Evolutionary conservation across 2,888 invertebrate genomes (phyloP).

Genomic region (Standfussiana lucernea): DNA sequence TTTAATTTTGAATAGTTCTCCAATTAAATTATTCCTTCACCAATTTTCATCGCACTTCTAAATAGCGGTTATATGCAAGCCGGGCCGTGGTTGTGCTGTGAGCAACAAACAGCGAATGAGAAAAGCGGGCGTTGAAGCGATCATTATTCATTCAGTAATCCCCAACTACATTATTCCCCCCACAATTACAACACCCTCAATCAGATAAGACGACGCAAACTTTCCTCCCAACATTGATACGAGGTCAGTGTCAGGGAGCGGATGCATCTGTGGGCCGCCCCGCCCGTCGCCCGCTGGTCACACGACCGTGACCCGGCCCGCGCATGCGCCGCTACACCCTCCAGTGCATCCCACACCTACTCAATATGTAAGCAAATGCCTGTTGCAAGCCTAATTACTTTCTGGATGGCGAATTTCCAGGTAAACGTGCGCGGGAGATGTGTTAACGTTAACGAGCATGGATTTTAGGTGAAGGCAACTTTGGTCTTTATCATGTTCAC

Average conservation of each 20-base stretch:
- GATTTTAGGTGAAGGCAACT: not conserved
- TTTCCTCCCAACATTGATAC: slow-evolving; percentile 34
- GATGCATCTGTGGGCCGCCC: slow-evolving; percentile 52
- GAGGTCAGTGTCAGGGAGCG: slow-evolving; percentile 67
- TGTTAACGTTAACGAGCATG: not conserved
- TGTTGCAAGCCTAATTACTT: slow-evolving; percentile 48
- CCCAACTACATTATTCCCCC: not conserved
- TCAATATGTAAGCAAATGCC: slow-evolving; percentile 38
- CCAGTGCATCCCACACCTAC: slow-evolving; percentile 44
- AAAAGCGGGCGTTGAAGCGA: not conserved
- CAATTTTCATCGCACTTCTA: not conserved
- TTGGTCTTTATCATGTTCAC: not conserved
- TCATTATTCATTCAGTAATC: slow-evolving; percentile 6
- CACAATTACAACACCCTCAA: slow-evolving; percentile 6
- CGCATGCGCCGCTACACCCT: slow-evolving; percentile 53
- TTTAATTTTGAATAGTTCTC: not conserved
- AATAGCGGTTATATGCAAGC: not conserved
- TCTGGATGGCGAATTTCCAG: slow-evolving; percentile 8
- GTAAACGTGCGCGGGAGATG: slow-evolving; percentile 13
- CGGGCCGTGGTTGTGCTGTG: not conserved
- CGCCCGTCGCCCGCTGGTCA: slow-evolving; percentile 19
- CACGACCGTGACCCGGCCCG: slow-evolving; percentile 49
- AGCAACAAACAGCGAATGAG: not conserved
- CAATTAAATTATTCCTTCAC: not conserved
- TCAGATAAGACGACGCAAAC: slow-evolving; percentile 19